phyloP scores from a whole-genome alignment of 2,888 invertebrate species.

The Yponomeuta plumbellus region DNA sequence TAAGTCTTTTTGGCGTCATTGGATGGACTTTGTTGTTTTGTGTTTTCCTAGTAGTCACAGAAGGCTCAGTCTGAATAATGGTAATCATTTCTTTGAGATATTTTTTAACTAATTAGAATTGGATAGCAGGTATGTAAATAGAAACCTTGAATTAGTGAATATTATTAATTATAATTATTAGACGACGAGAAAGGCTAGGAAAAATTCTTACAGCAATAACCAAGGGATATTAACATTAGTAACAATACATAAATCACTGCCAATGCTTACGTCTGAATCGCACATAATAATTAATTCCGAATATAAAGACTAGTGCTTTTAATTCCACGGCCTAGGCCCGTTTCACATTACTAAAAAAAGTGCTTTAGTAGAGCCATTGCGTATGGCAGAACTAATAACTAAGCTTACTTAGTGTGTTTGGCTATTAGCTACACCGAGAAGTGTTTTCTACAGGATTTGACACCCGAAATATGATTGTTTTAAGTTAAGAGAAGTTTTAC shows the following conservation, averaged over 20 bases:
- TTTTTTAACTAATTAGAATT: slow-evolving; percentile 28
- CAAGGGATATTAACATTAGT: neutral
- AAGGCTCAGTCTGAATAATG: slow-evolving; percentile 72
- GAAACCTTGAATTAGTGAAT: slow-evolving; percentile 15
- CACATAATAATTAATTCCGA: neutral
- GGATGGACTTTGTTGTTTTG: slow-evolving; percentile 69
- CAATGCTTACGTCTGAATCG: slow-evolving; percentile 9
- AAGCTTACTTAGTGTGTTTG: no score
- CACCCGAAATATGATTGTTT: neutral
- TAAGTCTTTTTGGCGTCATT: slow-evolving; percentile 55
- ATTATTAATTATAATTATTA: neutral
- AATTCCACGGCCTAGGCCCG: neutral
- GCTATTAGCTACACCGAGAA: neutral
- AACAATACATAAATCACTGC: slow-evolving; percentile 7
- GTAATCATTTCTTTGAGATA: slow-evolving; percentile 69
- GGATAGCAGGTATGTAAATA: slow-evolving; percentile 29
- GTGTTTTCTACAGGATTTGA: neutral
- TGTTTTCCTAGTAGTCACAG: slow-evolving; percentile 66
- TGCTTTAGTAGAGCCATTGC: no score
- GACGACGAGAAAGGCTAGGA: neutral
- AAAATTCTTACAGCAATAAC: slow-evolving; percentile 8
- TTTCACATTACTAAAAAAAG: no score
- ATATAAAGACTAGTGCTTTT: neutral
- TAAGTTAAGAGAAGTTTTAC: no score
- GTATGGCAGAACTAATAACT: no score